Base-by-base conservation (phyloP, 2,888 invertebrate species). In the Chloromyia formosa region DNA sequence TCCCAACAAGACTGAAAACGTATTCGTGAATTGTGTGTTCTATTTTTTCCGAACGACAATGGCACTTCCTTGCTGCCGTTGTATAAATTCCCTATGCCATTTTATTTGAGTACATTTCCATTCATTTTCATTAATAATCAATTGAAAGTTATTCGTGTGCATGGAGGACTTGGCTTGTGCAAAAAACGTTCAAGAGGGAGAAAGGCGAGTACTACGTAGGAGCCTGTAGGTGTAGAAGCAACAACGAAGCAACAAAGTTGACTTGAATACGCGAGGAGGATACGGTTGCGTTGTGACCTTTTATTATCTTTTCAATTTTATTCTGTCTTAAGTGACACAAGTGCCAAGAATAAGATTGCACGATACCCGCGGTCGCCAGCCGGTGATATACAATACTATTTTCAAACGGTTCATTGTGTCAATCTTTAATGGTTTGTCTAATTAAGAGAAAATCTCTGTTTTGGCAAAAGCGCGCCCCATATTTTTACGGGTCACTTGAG, bases 101-200 rank as follows among this genome's bases (percentile, higher is more conserved):
- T 20, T 56, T 56, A 56, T 5, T 20, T 66, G 10, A 23, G 66
- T 66, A 49, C 45, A 66, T 66, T 66, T 66, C 66, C 66, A 66
- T 66, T 66, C 49, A 49, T 66, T 49, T 66, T 66, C 66, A 66
- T 66, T 66, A 66, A 66, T 49, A 49, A 66, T 66, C 66, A 45
- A 66, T 66, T 49, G 20, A 66, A 23, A 66, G 66, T 23, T 66
- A 42, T 49, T 66, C 45, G 66, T 66, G 66, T 22, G 16, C 16
- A 20, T 18, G 16, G 14, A n/a, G n/a, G n/a, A n/a, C n/a, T n/a
- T n/a, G n/a, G n/a, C n/a, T n/a, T 35, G 27, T 35, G 27, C 7
- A 35, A 7, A 4, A 35, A 35, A 2, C 27, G 27, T 35, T 35
- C 7, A 35, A 35, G 27, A 35, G 7, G 27, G 27, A 35, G 27